Percentiles rank a stretch among this genome's conserved stretches.
Conservation (phyloP, 2,113 vertebrate genomes). For the Megaptera novaeangliae region DNA sequence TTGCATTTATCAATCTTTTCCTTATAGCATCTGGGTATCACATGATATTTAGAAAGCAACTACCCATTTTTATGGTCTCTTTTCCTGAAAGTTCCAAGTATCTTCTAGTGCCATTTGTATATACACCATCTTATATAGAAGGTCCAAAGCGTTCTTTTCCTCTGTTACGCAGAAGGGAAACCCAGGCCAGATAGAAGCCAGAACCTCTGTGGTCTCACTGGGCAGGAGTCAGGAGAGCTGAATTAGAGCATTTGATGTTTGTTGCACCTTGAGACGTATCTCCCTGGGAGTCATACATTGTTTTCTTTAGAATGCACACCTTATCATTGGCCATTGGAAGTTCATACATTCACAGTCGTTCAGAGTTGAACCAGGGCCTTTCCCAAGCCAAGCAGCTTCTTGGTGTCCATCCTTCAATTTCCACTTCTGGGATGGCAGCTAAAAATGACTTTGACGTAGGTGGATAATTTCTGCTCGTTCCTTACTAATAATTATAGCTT, state of each 20-base stretch:
- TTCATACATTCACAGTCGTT: not conserved
- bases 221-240: not conserved
- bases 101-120: not conserved
- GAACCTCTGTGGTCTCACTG: not conserved
- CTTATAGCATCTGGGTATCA: not conserved
- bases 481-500: constrained; percentile 75
- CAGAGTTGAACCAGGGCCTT: not conserved
- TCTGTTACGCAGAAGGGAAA: not conserved
- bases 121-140: not conserved
- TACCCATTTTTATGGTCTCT: not conserved
- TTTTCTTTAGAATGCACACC: not conserved
- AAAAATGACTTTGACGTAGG: constrained; percentile 67
- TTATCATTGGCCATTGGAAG: not conserved
- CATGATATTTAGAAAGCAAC: not conserved
- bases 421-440: constrained; percentile 52
- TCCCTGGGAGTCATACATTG: not conserved
- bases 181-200: not conserved
- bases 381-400: not conserved
- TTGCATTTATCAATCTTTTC: not conserved
- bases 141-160: not conserved
- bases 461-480: constrained; percentile 70
- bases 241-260: rapidly evolving
- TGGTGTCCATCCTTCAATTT: constrained; percentile 30
- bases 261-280: not conserved
- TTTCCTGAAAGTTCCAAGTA: not conserved